These are phyloP conservation scores for Drosophila barbarae DNA, from an alignment of 2,888 invertebrate genomes.

Conservation along the genomic window DNA sequence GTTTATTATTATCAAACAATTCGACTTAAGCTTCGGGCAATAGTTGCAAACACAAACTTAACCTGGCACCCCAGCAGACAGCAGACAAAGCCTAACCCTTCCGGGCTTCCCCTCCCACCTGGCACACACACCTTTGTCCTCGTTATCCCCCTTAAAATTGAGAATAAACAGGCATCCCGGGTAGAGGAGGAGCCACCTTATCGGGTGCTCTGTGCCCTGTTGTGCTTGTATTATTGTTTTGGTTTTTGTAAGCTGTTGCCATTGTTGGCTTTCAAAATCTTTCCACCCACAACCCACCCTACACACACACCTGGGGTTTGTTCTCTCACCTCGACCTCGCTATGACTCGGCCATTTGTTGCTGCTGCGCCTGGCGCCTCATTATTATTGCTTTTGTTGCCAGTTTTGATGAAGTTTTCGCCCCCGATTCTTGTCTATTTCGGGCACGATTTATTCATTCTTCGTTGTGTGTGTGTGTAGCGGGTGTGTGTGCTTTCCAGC, in stretches of 20 bases:
- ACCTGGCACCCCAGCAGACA: not conserved
- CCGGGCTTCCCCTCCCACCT: not conserved
- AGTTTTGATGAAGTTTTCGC: conserved; percentile 36
- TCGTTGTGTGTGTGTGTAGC: conserved; percentile 1
- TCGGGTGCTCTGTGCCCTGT: conserved; percentile 5
- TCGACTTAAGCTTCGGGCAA: not conserved
- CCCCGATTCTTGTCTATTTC: conserved; percentile 34
- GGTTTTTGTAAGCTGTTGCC: conserved; percentile 27
- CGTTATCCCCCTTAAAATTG: conserved; percentile 12
- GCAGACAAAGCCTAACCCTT: not conserved
- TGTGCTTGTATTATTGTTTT: conserved; percentile 18
- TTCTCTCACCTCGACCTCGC: not conserved
- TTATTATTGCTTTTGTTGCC: conserved; percentile 40
- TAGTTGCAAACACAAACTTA: not conserved
- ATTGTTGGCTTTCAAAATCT: conserved; percentile 36
- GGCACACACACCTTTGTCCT: conserved; percentile 2
- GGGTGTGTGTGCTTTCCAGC: conserved; percentile 17
- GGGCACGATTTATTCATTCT: conserved; percentile 34
- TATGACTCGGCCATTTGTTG: conserved; percentile 4
- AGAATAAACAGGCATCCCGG: conserved; percentile 12
- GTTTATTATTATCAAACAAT: conserved; percentile 1
- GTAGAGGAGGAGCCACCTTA: not conserved
- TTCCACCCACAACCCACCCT: not conserved
- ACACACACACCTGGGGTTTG: conserved; percentile 16
- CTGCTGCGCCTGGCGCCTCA: conserved; percentile 15